phyloP scores from a whole-genome alignment of 2,113 vertebrate genomes.

The Plotosus lineatus region DNA sequence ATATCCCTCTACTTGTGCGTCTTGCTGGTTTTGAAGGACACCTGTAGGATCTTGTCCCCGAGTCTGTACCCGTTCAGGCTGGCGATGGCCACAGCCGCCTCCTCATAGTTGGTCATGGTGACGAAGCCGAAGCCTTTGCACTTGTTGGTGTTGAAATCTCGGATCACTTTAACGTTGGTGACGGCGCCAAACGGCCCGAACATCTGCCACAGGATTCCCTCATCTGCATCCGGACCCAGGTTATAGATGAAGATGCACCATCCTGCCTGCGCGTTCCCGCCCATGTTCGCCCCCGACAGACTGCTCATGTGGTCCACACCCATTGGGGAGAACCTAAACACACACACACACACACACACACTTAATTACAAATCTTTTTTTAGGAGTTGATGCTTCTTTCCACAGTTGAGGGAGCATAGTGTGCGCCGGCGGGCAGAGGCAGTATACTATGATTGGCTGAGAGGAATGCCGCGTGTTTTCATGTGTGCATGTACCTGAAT shows the following conservation, averaged over 20 bases:
- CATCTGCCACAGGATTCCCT: constrained; percentile 99
- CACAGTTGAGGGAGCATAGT: neutral
- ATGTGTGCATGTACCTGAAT: constrained; percentile 81
- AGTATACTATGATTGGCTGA: no score
- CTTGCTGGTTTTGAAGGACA: constrained; percentile 99
- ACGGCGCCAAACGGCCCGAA: constrained; percentile 97
- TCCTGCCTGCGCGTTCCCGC: constrained; percentile 87
- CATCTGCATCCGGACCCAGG: constrained; percentile 94
- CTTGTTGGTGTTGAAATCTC: constrained; percentile 99
- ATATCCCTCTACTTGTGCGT: constrained; percentile 87
- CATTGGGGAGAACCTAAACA: constrained; percentile 95
- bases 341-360: neutral
- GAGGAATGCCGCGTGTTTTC: no score
- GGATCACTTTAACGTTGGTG: constrained; percentile 99
- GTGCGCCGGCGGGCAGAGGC: no score
- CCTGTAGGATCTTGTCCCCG: constrained; percentile 98
- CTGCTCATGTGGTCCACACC: constrained; percentile 96
- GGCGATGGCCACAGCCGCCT: constrained; percentile 98
- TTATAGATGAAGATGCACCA: constrained; percentile 99
- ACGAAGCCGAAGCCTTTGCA: constrained; percentile 99
- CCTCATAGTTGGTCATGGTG: constrained; percentile 99
- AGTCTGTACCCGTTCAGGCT: constrained; percentile 98
- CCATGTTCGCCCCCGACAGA: constrained; percentile 87
- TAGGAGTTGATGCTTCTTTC: no score
- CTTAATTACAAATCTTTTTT: neutral